Percentiles rank a stretch among this genome's conserved stretches.
Conservation (phyloP, 2,797 vertebrate genomes). For the Prunella strophiata region DNA sequence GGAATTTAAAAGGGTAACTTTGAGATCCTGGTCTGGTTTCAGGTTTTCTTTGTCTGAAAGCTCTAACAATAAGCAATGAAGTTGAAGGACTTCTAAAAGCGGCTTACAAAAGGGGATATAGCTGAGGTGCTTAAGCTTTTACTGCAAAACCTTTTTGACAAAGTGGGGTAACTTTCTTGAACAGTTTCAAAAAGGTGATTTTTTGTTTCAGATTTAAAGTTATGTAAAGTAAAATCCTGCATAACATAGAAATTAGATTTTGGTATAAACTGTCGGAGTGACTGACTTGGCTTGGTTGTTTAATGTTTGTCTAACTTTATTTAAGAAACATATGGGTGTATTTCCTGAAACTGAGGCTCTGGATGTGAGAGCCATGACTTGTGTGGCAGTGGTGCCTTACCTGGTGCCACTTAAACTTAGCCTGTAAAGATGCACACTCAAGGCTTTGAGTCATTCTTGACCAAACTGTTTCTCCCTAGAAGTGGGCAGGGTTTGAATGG, state of each 20-base stretch:
- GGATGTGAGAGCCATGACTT: background rate
- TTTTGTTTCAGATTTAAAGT: conserved; percentile 7
- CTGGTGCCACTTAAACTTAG: background rate
- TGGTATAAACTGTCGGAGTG: background rate
- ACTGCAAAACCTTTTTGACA: background rate
- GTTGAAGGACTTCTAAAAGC: conserved; percentile 33
- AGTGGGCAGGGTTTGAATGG: conserved; percentile 1
- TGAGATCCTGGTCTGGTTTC: conserved; percentile 71
- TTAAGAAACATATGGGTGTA: background rate
- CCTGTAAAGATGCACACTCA: background rate
- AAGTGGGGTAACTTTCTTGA: conserved; percentile 32
- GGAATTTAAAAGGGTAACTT: conserved; percentile 72
- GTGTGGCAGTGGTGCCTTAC: background rate
- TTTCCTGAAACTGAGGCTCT: background rate
- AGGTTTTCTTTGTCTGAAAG: conserved; percentile 65
- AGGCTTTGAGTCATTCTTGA: conserved; percentile 9
- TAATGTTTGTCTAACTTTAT: background rate
- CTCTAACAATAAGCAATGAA: conserved; percentile 39
- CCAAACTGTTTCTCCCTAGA: background rate
- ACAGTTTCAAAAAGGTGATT: background rate
- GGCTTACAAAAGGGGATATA: conserved; percentile 1
- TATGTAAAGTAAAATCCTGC: conserved; percentile 6
- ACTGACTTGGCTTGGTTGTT: background rate
- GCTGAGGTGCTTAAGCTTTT: conserved; percentile 21
- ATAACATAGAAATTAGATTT: background rate